These are phyloP conservation scores for Lasiommata megera DNA, from an alignment of 2,888 invertebrate genomes.

Conservation along the genomic window DNA sequence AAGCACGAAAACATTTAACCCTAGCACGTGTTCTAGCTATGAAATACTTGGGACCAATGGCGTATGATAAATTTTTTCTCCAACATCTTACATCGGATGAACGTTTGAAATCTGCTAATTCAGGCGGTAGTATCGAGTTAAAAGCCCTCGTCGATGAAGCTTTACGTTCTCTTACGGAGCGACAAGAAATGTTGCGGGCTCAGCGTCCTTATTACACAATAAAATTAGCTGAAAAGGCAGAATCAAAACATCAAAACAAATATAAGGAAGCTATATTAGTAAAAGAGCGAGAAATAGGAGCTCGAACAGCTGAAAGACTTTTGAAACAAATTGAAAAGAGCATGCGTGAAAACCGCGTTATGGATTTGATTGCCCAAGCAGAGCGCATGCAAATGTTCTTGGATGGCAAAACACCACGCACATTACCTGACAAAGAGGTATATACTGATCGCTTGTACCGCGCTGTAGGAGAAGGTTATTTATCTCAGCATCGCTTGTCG, in stretches of 20 bases:
- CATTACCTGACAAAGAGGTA: slow-evolving; percentile 64
- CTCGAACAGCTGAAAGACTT: slow-evolving; percentile 59
- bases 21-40: slow-evolving; percentile 68
- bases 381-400: slow-evolving; percentile 73
- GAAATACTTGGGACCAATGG: slow-evolving; percentile 76
- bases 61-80: slow-evolving; percentile 72
- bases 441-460: slow-evolving; percentile 68
- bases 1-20: slow-evolving; percentile 61
- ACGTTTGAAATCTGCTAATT: slow-evolving; percentile 64
- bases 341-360: slow-evolving; percentile 55
- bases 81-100: slow-evolving; percentile 56
- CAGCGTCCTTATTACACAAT: slow-evolving; percentile 72
- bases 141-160: slow-evolving; percentile 54
- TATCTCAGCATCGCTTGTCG: slow-evolving; percentile 64
- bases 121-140: slow-evolving; percentile 54
- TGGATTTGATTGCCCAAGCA: slow-evolving; percentile 66
- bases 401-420: slow-evolving; percentile 63
- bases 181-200: slow-evolving; percentile 69
- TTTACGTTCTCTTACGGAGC: slow-evolving; percentile 57
- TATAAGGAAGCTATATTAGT: slow-evolving; percentile 59
- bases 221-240: slow-evolving; percentile 66
- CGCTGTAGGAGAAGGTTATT: slow-evolving; percentile 68
- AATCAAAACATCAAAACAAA: slow-evolving; percentile 63
- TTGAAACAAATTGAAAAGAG: slow-evolving; percentile 60
- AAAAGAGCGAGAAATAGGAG: slow-evolving; percentile 64